Percentiles rank a stretch among this genome's conserved stretches.
Evolutionary conservation across 2,113 vertebrate species (phyloP).

Genomic region (Picathartes gymnocephalus): DNA sequence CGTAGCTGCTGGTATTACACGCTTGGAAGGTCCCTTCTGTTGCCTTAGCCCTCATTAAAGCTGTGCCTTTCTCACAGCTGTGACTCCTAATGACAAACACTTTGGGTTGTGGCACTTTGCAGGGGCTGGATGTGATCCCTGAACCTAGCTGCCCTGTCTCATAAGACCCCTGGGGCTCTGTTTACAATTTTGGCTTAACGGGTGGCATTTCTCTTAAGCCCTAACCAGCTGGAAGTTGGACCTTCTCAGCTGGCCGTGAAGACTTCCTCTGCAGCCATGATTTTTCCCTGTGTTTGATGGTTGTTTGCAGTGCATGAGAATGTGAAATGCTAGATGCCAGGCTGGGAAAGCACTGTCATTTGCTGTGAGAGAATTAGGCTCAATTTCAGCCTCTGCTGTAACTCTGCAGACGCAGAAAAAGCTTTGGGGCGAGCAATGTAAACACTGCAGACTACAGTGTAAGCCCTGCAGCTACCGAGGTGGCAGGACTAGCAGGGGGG

Average conservation of each 20-base stretch:
- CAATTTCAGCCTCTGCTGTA: background rate
- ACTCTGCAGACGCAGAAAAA: background rate
- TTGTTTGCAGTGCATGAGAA: background rate
- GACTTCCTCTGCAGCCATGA: background rate
- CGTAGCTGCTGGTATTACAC: fast-evolving
- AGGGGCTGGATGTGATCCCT: background rate
- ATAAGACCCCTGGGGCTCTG: background rate
- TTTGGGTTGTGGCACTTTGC: background rate
- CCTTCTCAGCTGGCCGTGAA: background rate
- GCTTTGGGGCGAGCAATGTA: background rate
- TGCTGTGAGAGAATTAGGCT: background rate
- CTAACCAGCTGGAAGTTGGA: background rate
- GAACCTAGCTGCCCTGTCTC: background rate
- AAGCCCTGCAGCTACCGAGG: background rate
- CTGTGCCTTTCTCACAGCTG: background rate
- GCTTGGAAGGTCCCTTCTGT: background rate
- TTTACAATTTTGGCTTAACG: background rate
- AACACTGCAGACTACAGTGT: background rate
- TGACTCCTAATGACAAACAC: background rate
- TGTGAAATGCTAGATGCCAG: background rate
- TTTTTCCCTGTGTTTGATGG: background rate
- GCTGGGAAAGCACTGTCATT: background rate
- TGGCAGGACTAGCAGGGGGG: background rate
- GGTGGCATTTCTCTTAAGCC: background rate
- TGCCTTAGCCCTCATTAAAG: background rate